Evolutionary conservation across 2,113 vertebrate genomes (phyloP), one percentile per base, ranked within the genome.

Genomic region (Progne subis): DNA sequence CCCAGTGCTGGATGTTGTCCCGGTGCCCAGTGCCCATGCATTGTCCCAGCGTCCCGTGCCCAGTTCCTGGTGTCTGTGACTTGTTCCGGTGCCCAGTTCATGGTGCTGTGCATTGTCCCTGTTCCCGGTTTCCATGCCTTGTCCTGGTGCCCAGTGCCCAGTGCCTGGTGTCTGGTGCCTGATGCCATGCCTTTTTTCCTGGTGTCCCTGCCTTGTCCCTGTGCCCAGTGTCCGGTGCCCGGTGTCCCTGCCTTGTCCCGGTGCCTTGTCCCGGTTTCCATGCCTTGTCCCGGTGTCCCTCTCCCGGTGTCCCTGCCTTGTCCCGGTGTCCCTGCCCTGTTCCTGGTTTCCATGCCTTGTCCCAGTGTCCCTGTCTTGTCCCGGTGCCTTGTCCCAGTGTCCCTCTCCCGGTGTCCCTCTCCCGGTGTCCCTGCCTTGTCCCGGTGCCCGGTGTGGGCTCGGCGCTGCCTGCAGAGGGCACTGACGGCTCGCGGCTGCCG

Each of bases 381-480:
- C 12, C 21, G 37, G 67, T 37, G 14, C 37, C 37, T 37, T 37
- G 37, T 23, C 41, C 63, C 29, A 18, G 26, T 61, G 18, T 37
- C 37, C 37, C 37, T 37, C 8, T 37, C 14, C 61, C 13, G 37
- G 18, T 64, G 6, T 9, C 24, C 64, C 2, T 43, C 25, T 16
- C n/a, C 65, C 46, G 19, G 19, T 75, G 39, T 8, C 32, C 11
- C 1, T 17, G 60, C 9, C 2, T 1, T 25, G 39, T 41, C 74
- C 32, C 61, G 18, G 68, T 56, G 57, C 3, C 12, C 23, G 37
- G 67, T 44, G 57, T 12, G 6, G 3, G 28, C 67, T 43, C 47
- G 24, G 92, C 2, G 37, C 84, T 18, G 84, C 95, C 95, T 93
- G 56, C 95, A 96, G 95, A 94, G 95, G 95, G 95, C 93, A 88